A percentile compares a stretch with the other conserved stretches of the same genome.
These are phyloP conservation scores for Lithobates sylvaticus DNA, from an alignment of 2,797 vertebrate genomes.

Conservation along the genomic window DNA sequence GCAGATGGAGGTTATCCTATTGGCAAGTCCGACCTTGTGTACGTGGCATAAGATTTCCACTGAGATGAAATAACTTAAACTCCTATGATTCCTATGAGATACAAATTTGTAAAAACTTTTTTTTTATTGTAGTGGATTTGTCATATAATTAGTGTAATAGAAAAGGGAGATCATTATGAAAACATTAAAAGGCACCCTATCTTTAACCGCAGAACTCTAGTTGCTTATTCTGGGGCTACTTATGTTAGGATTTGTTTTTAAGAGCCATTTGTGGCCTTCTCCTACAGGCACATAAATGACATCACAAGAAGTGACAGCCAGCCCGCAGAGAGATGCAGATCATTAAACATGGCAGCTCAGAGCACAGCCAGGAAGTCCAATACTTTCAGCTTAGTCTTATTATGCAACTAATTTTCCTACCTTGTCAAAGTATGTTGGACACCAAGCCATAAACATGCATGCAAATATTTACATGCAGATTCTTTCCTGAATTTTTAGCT, in stretches of 20 bases:
- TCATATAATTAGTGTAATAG: too few species aligned
- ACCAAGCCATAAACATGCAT: slow-evolving; percentile 21
- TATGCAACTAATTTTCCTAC: slow-evolving; percentile 13
- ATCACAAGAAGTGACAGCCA: slow-evolving; percentile 40
- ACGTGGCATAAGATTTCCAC: too few species aligned
- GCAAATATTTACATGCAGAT: slow-evolving; percentile 6
- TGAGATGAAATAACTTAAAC: too few species aligned
- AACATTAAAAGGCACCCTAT: too few species aligned
- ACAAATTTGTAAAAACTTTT: too few species aligned
- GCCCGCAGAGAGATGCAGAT: slow-evolving; percentile 18
- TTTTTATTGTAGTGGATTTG: too few species aligned
- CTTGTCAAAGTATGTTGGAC: slow-evolving; percentile 18
- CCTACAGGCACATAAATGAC: slow-evolving; percentile 20
- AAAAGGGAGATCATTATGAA: too few species aligned
- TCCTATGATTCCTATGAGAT: too few species aligned
- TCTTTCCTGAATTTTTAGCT: not conserved
- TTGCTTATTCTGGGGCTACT: not conserved
- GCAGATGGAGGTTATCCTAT: too few species aligned
- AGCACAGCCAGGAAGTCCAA: slow-evolving; percentile 4
- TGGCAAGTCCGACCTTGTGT: too few species aligned
- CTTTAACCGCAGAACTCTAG: too few species aligned
- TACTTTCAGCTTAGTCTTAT: slow-evolving; percentile 4
- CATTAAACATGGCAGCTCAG: slow-evolving; percentile 40
- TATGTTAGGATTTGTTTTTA: not conserved
- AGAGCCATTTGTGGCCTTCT: not conserved